Conservation (phyloP, 2,888 invertebrate genomes). For the Conistra vaccinii region DNA sequence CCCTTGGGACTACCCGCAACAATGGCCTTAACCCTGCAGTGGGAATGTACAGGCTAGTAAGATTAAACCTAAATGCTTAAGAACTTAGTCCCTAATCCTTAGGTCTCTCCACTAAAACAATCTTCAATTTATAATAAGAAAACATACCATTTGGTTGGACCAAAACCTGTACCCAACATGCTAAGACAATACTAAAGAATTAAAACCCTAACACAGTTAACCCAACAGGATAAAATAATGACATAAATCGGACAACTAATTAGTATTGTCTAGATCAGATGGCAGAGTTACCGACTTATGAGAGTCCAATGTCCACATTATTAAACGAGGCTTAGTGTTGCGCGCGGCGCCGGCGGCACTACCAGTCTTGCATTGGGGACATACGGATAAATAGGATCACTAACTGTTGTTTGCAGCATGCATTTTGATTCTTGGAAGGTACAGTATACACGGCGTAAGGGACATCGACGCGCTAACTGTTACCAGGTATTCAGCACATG, state of each 20-base stretch:
- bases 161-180: background rate
- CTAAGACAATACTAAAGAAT: background rate
- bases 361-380: constrained; percentile 59
- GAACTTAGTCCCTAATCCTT: too few species aligned
- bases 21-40: too few species aligned
- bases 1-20: too few species aligned
- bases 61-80: too few species aligned
- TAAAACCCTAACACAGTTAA: background rate
- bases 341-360: constrained; percentile 73
- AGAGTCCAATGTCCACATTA: constrained; percentile 80
- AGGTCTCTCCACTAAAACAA: background rate
- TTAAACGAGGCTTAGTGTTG: constrained; percentile 76
- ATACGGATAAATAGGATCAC: background rate
- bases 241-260: constrained; percentile 53
- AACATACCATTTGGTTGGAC: background rate
- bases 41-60: too few species aligned
- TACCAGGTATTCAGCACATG: background rate
- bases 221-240: constrained; percentile 18
- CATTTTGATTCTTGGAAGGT: background rate
- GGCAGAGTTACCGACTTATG: constrained; percentile 74
- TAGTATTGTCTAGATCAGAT: constrained; percentile 62
- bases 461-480: background rate
- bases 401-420: background rate
- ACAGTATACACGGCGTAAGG: background rate
- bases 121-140: background rate